Conservation (phyloP, 2,113 vertebrate genomes). For the Capreolus pygargus region DNA sequence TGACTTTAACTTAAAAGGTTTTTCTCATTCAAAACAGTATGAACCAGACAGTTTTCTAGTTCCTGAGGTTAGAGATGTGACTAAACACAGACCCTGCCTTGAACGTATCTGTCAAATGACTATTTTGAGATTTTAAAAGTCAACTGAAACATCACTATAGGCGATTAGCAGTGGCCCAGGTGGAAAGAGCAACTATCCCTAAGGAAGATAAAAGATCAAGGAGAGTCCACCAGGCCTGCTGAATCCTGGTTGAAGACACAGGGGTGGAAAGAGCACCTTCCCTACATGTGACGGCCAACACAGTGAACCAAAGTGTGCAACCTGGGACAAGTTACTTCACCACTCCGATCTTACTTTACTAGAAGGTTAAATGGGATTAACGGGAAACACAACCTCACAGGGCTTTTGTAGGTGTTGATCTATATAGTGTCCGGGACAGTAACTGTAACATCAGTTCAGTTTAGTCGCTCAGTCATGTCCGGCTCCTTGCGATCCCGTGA, state of each 20-base stretch:
- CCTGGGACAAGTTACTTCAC: background rate
- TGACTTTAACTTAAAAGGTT: background rate
- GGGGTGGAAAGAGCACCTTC: background rate
- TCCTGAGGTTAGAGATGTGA: background rate
- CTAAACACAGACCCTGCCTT: background rate
- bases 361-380: background rate
- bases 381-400: background rate
- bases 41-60: background rate
- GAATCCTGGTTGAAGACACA: background rate
- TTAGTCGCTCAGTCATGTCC: fast-evolving
- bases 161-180: background rate
- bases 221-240: background rate
- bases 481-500: fast-evolving
- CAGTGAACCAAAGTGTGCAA: background rate
- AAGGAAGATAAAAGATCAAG: background rate
- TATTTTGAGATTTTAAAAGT: background rate
- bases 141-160: background rate
- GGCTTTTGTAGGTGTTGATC: background rate
- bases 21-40: background rate
- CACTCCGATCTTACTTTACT: background rate
- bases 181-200: background rate
- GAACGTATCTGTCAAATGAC: background rate
- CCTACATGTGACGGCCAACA: background rate
- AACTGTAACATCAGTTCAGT: background rate
- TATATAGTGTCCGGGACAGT: background rate